Conservation (phyloP, 2,797 vertebrate genomes). For the Crypturellus tataupa region DNA sequence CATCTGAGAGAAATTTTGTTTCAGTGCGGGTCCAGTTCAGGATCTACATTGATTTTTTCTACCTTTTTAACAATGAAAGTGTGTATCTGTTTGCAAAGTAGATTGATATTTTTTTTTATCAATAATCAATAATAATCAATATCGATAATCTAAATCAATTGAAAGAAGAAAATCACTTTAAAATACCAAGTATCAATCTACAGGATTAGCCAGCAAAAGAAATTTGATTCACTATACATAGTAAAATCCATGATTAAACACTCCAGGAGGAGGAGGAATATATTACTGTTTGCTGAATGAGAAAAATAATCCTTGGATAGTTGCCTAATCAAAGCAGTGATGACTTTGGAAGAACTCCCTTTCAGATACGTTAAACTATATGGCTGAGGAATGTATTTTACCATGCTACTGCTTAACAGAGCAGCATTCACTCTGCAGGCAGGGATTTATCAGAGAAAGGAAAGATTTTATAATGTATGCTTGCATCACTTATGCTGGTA, state of each 20-base stretch:
- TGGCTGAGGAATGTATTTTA: background rate
- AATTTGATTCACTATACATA: constrained; percentile 5
- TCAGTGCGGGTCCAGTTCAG: background rate
- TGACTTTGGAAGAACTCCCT: constrained; percentile 15
- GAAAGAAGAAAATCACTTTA: background rate
- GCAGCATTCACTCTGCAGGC: background rate
- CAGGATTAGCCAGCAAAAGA: background rate
- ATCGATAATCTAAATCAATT: background rate
- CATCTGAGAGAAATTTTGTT: background rate
- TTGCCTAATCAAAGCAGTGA: background rate
- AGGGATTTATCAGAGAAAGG: background rate
- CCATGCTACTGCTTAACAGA: background rate
- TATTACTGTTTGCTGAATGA: background rate
- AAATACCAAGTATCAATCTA: background rate
- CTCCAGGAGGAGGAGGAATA: background rate
- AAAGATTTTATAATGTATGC: background rate
- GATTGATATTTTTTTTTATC: background rate
- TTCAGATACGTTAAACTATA: background rate
- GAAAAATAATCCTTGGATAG: constrained; percentile 34
- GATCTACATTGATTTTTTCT: background rate
- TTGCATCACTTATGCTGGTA: background rate
- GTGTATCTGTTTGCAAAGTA: background rate
- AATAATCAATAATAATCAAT: background rate
- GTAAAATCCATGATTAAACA: constrained; percentile 33
- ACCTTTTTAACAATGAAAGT: background rate